phyloP scores from a whole-genome alignment of 2,888 invertebrate species.

The Rotaria sp. region DNA sequence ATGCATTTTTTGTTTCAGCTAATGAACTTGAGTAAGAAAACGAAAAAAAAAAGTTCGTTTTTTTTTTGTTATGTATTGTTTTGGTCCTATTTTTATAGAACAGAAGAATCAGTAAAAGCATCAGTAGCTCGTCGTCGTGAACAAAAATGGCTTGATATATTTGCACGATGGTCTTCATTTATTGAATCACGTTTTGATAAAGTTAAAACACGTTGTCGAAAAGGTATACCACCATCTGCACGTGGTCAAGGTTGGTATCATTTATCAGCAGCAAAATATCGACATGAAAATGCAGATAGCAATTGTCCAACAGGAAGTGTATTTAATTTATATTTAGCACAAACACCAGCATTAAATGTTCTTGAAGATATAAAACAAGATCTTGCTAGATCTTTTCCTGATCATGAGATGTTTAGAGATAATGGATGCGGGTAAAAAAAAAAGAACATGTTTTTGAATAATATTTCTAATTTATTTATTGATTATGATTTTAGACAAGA shows the following conservation, averaged over 20 bases:
- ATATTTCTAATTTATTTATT: neutral
- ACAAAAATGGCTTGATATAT: constrained; percentile 92
- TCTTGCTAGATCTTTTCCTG: constrained; percentile 87
- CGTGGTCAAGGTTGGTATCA: constrained; percentile 88
- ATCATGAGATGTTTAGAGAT: constrained; percentile 80
- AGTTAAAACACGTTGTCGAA: constrained; percentile 71
- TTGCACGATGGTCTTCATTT: constrained; percentile 83
- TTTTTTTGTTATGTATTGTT: neutral
- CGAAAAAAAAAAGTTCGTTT: too few relatives aligned
- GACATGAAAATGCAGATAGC: constrained; percentile 66
- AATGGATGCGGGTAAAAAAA: neutral
- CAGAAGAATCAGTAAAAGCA: neutral
- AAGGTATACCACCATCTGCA: constrained; percentile 90
- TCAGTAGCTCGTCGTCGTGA: constrained; percentile 75
- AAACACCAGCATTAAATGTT: constrained; percentile 27
- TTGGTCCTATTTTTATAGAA: neutral
- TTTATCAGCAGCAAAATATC: constrained; percentile 76
- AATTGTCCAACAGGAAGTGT: constrained; percentile 46
- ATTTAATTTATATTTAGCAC: neutral
- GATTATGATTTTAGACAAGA: constrained; percentile 22
- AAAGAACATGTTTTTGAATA: too few relatives aligned
- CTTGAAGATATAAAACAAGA: constrained; percentile 90
- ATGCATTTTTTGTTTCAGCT: constrained; percentile 24
- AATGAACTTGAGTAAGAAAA: neutral
- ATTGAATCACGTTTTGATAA: constrained; percentile 64